Conservation (phyloP, 2,113 vertebrate species). For the Elephantulus edwardii region DNA sequence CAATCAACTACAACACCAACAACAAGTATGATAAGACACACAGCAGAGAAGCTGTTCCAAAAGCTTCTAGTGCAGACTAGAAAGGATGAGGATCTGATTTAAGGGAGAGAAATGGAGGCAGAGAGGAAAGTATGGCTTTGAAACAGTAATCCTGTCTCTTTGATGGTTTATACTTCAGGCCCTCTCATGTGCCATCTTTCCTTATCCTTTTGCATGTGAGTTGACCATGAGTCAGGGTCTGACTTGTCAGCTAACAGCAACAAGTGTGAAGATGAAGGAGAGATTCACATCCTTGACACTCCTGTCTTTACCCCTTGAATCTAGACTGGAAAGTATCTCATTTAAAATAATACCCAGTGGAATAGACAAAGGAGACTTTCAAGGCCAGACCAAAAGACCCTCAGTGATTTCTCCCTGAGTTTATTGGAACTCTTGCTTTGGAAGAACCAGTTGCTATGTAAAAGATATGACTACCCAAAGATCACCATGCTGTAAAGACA, state of each 20-base stretch:
- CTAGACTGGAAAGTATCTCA: background rate
- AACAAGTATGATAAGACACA: background rate
- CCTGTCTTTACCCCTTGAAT: background rate
- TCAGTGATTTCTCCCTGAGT: background rate
- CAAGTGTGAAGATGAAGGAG: background rate
- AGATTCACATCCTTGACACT: background rate
- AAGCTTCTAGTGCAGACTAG: background rate
- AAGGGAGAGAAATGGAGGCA: background rate
- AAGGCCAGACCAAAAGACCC: background rate
- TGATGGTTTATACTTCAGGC: background rate
- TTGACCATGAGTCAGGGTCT: background rate
- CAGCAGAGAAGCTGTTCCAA: background rate
- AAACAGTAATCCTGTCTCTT: background rate
- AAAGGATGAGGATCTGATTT: background rate
- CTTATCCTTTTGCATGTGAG: too few species aligned
- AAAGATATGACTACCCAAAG: background rate
- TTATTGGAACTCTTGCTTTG: background rate
- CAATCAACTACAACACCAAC: too few species aligned
- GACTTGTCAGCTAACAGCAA: background rate
- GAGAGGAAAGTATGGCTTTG: background rate
- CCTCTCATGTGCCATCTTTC: background rate
- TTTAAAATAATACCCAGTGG: too few species aligned
- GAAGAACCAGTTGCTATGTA: background rate
- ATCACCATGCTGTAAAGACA: background rate
- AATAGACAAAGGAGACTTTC: background rate